Base-by-base conservation (phyloP, 2,888 invertebrate genomes). In the Orgyia antiqua region DNA sequence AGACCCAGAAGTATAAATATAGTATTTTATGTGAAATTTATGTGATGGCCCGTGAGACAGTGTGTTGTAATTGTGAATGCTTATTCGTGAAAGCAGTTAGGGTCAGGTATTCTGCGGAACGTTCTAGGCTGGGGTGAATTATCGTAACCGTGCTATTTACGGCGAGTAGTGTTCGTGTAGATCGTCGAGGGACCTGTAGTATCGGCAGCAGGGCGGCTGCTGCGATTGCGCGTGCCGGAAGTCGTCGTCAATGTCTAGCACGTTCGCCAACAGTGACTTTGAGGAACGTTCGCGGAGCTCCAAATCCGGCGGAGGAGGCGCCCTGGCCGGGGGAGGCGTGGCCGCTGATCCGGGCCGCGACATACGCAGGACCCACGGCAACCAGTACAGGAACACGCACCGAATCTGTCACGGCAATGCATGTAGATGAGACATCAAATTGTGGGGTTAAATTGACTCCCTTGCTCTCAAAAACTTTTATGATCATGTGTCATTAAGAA, bases 341-440 rank as follows among this genome's bases (percentile, higher is more conserved):
- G 88, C 78, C 45, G 88, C 88, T 60, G 89, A 84, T 58, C 90
- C 91, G 50, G 91, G 90, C 66, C 91, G 89, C 63, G 93, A 93
- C 98, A 99, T 99, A 66, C 98, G 92, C 72, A 99, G 89, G 61
- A 98, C 84, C 92, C 97, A 97, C 58, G 99, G 99, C 82, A 99
- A 89, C 97, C 98, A 99, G 83, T 95, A 94, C 67, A 99, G 91
- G 87, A 99, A 96, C 71, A 98, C 92, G 67, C 94, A 90, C 76
- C 93, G 94, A 67, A 96, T 92, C 96, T 96, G 87, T 30, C 7
- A 27, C 21, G 29, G 6, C 2, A n/a, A n/a, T n/a, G n/a, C n/a
- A n/a, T n/a, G n/a, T n/a, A n/a, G n/a, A n/a, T n/a, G n/a, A n/a
- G n/a, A n/a, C n/a, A n/a, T n/a, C n/a, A n/a, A n/a, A n/a, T n/a